A percentile compares a stretch with the other conserved stretches of the same genome.
Conservation (phyloP, 2,797 vertebrate genomes). For the Trachurus trachurus region DNA sequence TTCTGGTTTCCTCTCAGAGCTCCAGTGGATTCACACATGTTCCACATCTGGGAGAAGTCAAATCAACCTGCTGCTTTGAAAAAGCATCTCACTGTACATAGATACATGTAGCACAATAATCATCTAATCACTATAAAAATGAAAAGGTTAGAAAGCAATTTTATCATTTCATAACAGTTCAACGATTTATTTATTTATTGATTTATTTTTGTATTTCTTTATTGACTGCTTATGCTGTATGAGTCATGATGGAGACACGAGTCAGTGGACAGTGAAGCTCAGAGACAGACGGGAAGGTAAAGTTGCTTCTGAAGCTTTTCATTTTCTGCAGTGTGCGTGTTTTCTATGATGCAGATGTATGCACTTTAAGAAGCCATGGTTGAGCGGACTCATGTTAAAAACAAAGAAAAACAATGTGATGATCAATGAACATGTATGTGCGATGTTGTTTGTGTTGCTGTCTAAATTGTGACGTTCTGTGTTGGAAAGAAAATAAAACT, state of each 20-base stretch:
- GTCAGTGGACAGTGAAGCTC: too few species aligned
- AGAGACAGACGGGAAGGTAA: neutral
- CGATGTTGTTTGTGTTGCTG: slow-evolving; percentile 55
- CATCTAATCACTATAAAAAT: slow-evolving; percentile 35
- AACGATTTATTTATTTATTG: slow-evolving; percentile 9
- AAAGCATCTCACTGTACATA: slow-evolving; percentile 22
- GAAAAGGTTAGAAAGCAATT: slow-evolving; percentile 5
- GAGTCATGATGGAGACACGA: neutral
- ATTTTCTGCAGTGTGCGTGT: slow-evolving; percentile 36
- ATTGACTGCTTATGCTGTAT: slow-evolving; percentile 20
- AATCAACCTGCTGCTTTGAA: too few species aligned
- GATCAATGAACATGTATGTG: slow-evolving; percentile 27
- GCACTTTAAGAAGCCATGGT: slow-evolving; percentile 56
- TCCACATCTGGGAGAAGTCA: too few species aligned
- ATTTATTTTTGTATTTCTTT: slow-evolving; percentile 20
- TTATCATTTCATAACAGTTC: neutral
- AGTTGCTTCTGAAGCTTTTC: slow-evolving; percentile 27
- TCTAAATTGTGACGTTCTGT: slow-evolving; percentile 63
- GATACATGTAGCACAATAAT: slow-evolving; percentile 23
- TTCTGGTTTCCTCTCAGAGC: too few species aligned
- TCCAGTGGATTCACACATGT: too few species aligned
- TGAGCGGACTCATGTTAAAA: slow-evolving; percentile 27
- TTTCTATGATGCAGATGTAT: slow-evolving; percentile 45
- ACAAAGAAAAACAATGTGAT: slow-evolving; percentile 17
- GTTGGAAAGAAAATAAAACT: slow-evolving; percentile 57